A percentile compares a stretch with the other conserved stretches of the same genome.
These are phyloP conservation scores for Gadus macrocephalus DNA, from an alignment of 2,113 vertebrate species.

Conservation along the genomic window DNA sequence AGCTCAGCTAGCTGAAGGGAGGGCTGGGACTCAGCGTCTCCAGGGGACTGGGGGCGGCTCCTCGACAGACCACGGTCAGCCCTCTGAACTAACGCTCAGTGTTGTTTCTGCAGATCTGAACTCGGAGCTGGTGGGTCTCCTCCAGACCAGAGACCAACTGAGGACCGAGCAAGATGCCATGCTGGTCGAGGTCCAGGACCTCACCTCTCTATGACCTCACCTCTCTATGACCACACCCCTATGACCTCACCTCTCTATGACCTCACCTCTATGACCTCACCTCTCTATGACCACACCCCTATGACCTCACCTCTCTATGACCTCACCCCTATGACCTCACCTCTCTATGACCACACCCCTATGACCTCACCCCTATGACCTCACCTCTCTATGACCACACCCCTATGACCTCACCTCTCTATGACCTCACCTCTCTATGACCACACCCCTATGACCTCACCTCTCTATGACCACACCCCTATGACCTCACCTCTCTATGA, in stretches of 20 bases:
- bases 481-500: slow-evolving; percentile 35
- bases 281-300: no score
- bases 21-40: background rate
- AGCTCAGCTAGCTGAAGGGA: background rate
- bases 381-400: no score
- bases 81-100: background rate
- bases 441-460: slow-evolving; percentile 66
- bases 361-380: no score
- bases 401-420: no score
- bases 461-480: slow-evolving; percentile 61
- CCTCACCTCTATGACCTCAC: no score
- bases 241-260: background rate
- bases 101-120: slow-evolving; percentile 61
- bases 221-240: background rate
- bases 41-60: background rate
- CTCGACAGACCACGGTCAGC: background rate
- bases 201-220: slow-evolving; percentile 46
- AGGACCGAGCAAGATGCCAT: slow-evolving; percentile 78
- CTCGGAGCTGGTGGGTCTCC: slow-evolving; percentile 71
- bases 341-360: slow-evolving; percentile 45
- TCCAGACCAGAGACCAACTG: slow-evolving; percentile 73
- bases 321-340: no score
- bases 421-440: slow-evolving; percentile 15
- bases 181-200: slow-evolving; percentile 77
- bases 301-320: no score